phyloP scores from a whole-genome alignment of 2,113 vertebrate genomes.

The Peromyscus californicus region DNA sequence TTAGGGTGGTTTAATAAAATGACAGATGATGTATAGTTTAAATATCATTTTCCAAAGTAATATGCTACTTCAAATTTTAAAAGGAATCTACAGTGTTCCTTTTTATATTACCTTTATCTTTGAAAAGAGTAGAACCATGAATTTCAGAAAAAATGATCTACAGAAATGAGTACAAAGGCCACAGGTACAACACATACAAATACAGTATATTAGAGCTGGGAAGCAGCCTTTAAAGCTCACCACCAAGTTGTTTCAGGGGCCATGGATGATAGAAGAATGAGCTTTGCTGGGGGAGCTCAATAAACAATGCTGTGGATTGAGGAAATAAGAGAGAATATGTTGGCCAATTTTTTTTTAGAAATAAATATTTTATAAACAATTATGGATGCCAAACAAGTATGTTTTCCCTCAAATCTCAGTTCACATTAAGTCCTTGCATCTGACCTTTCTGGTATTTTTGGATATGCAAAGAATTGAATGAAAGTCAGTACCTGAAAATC shows the following conservation, averaged over 20 bases:
- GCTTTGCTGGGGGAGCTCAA: not conserved
- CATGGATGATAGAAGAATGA: not conserved
- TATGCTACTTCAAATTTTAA: not conserved
- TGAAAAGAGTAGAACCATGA: not conserved
- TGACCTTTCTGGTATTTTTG: not conserved
- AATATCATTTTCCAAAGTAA: not conserved
- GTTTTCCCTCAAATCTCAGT: not conserved
- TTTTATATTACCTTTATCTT: not conserved
- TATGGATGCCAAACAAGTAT: not conserved
- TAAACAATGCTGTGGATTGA: not conserved
- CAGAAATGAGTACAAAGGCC: not conserved
- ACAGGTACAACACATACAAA: not conserved
- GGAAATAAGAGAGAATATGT: not conserved
- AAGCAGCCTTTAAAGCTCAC: not conserved
- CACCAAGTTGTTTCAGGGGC: not conserved
- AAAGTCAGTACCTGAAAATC: constrained; percentile 39
- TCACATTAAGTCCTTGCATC: not conserved
- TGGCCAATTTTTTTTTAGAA: not conserved
- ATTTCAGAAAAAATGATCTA: not conserved
- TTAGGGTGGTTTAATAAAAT: not conserved
- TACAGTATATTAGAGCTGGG: not conserved
- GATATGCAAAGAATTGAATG: not conserved
- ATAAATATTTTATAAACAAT: not conserved
- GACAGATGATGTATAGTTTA: not conserved
- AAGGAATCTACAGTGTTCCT: not conserved